Base-by-base conservation (phyloP, 2,888 invertebrate species). In the Crocallis elinguaria region DNA sequence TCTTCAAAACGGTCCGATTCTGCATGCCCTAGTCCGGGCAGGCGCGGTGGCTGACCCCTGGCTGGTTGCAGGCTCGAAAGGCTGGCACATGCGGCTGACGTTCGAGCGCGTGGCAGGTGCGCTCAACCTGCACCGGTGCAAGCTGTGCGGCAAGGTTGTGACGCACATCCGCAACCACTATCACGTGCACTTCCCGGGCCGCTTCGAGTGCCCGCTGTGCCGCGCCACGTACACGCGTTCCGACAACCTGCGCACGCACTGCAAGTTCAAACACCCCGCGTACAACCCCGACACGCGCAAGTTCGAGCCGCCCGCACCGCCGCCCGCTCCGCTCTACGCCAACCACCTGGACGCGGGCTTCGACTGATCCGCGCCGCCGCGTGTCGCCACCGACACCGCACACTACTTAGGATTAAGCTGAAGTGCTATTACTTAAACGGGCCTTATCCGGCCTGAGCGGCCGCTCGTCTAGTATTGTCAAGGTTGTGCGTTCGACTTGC, bases 21-120 rank as follows among this genome's bases (percentile, higher is more conserved):
- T 8, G 23, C 23, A 6, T 6, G 1, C 23, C 1, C 23, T 8
- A 8, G 23, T 23, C 66, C 50, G 65, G 46, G 51, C 43, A 37
- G 38, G 37, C 35, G 43, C 54, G 55, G 60, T 57, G 29, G 57
- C n/a, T 49, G 62, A 57, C 54, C 60, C 61, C 65, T 70, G 88
- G 92, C 92, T 93, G 93, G 92, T 95, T 95, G 94, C 95, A 96
- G 97, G 96, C 95, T 96, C 96, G 92, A 96, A 96, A 95, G 96
- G 96, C 94, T 96, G 96, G 96, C 96, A 96, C 94, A 96, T 96
- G 96, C 96, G 96, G 94, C 95, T 96, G 93, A 96, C 96, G 92
- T 97, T 96, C 94, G 97, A 97, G 94, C 96, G 96, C 85, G 94
- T 96, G 93, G 96, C 96, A 92, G 96, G 96, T 92, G 96, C 96